These are phyloP conservation scores for Erynnis tages DNA, from an alignment of 2,888 invertebrate species.

Conservation along the genomic window DNA sequence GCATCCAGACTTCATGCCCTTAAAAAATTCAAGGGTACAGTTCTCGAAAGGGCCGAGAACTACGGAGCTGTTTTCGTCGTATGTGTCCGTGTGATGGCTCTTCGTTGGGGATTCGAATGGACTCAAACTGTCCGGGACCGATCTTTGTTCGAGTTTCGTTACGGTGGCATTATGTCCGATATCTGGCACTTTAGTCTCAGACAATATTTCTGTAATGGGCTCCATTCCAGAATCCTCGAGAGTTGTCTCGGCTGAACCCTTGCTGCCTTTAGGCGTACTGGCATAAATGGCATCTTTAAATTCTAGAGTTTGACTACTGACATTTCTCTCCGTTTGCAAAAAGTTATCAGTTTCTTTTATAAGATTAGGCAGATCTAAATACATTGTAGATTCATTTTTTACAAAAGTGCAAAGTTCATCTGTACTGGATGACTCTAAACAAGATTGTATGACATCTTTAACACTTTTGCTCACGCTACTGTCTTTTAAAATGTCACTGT, in stretches of 20 bases:
- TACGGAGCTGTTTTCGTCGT: constrained; percentile 77
- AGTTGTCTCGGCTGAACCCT: constrained; percentile 50
- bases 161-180: constrained; percentile 45
- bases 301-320: constrained; percentile 41
- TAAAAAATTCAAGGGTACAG: constrained; percentile 75
- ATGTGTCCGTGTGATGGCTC: constrained; percentile 71
- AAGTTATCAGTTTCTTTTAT: constrained; percentile 56
- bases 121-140: constrained; percentile 56
- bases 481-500: constrained; percentile 48
- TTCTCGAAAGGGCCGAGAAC: constrained; percentile 82
- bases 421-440: constrained; percentile 30
- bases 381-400: constrained; percentile 64
- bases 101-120: constrained; percentile 73
- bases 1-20: constrained; percentile 66
- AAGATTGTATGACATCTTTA: constrained; percentile 42
- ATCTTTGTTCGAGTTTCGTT: constrained; percentile 58
- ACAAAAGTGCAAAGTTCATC: constrained; percentile 38
- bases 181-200: constrained; percentile 50
- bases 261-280: constrained; percentile 66
- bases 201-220: constrained; percentile 40
- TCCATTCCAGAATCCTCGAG: constrained; percentile 41
- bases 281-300: constrained; percentile 44
- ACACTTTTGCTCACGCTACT: constrained; percentile 41
- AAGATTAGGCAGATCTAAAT: constrained; percentile 68
- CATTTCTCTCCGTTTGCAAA: constrained; percentile 56